Conservation (phyloP, 2,888 invertebrate genomes). For the Sycophila texana region DNA sequence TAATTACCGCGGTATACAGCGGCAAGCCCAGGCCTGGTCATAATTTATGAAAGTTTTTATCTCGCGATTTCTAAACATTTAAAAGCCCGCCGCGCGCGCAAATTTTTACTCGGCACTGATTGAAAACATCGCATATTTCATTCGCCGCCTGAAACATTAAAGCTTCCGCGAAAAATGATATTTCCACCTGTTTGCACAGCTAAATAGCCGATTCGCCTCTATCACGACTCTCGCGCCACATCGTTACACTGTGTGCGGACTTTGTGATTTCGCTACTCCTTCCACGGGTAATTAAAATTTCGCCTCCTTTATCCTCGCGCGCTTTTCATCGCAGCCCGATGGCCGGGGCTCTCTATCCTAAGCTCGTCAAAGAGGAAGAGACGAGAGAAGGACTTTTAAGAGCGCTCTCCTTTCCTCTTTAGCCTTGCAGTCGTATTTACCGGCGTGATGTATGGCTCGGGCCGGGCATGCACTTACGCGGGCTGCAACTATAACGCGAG, state of each 20-base stretch:
- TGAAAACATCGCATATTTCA: conserved; percentile 41
- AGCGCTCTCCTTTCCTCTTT: conserved; percentile 55
- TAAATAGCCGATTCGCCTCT: conserved; percentile 27
- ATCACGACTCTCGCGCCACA: background rate
- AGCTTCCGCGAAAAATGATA: conserved; percentile 59
- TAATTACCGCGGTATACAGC: conserved; percentile 26
- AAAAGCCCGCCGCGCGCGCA: conserved; percentile 58
- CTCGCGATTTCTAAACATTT: conserved; percentile 56
- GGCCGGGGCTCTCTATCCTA: no score
- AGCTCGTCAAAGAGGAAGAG: conserved; percentile 28
- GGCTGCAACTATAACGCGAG: conserved; percentile 29
- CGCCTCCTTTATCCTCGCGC: conserved; percentile 23
- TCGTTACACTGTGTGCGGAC: background rate
- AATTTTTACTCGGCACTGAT: conserved; percentile 59
- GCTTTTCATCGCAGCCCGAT: background rate
- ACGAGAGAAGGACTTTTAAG: conserved; percentile 43
- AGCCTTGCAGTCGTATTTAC: conserved; percentile 52
- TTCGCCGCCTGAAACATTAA: background rate
- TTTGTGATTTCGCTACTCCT: background rate
- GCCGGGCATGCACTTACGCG: conserved; percentile 42
- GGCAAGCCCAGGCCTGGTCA: background rate
- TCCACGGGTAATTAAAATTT: conserved; percentile 40
- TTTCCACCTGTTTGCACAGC: conserved; percentile 25
- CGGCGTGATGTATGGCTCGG: conserved; percentile 51
- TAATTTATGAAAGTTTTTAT: conserved; percentile 51